Evolutionary conservation across 1,140 invertebrate genomes (phyloP), one percentile per base, ranked within the genome.

Genomic region (Dinothrombium tinctorium): DNA sequence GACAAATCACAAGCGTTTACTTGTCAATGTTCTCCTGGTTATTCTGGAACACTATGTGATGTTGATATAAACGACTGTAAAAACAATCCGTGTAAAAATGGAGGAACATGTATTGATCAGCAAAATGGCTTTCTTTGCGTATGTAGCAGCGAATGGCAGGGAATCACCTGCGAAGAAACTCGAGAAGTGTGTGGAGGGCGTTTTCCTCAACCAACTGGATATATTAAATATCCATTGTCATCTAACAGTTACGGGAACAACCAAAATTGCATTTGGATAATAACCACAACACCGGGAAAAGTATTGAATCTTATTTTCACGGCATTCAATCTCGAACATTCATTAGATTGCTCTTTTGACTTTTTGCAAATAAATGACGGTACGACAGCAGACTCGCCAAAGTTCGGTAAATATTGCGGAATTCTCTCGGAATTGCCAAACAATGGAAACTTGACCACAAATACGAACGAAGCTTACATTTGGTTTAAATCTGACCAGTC

Each of bases 281-380:
- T 29, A 15, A 54, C 50, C 7, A 56, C 54, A 0, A 65, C 64
- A 26, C 50, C 58, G 4, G 62, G 66, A 2, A 67, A 72, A 57
- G 74, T 82, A 22, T 54, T 86, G 8, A 80, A 81, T 51, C 59
- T 84, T 0, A 80, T 72, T 1, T 80, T 84, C 54, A 66, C 60
- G 15, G 60, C 60, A 46, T 82, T 84, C 50, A 63, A 75, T 52
- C 39, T 86, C 38, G 75, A 80, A 48, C 37, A 25, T 55, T 49
- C 48, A 2, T 11, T 65, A 1, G 58, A 65, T 17, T 83, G 74
- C 50, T 61, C 56, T 24, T 68, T 57, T 45, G 74, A 78, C 50
- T 79, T 69, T 59, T 52, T 79, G 3, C 59, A 78, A 72, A 72
- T 83, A 35, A 72, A 82, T 50, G 78, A 84, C 56, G 79, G 79